Percentiles rank a stretch among this genome's conserved stretches.
These are phyloP conservation scores for Mola mola DNA, from an alignment of 2,113 vertebrate species.

Conservation along the genomic window DNA sequence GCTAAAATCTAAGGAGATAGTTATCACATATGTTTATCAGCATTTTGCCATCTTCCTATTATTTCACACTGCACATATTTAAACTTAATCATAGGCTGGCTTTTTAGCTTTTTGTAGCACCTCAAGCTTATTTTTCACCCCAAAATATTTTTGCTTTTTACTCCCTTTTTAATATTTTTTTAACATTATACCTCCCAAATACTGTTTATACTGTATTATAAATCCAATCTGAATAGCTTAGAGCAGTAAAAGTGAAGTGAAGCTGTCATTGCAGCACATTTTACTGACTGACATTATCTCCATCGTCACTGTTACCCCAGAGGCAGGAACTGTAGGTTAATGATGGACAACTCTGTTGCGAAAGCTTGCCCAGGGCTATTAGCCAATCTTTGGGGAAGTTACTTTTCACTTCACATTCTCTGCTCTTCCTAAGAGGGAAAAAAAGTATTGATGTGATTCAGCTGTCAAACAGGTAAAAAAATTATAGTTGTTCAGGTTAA, in stretches of 20 bases:
- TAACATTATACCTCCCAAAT: too few species aligned
- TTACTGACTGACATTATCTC: slow-evolving; percentile 51
- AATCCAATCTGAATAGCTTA: slow-evolving; percentile 1
- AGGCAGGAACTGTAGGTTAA: slow-evolving; percentile 46
- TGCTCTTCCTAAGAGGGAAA: slow-evolving; percentile 10
- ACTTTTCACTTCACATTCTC: slow-evolving; percentile 41
- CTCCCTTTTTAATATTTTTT: too few species aligned
- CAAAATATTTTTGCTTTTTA: too few species aligned
- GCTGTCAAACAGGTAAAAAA: slow-evolving; percentile 44
- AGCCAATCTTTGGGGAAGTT: slow-evolving; percentile 60
- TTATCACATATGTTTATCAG: neutral
- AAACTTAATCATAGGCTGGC: too few species aligned
- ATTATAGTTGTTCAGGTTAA: slow-evolving; percentile 36
- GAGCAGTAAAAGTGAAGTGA: slow-evolving; percentile 17
- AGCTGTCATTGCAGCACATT: slow-evolving; percentile 49
- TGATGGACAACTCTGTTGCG: slow-evolving; percentile 65
- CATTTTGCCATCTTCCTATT: too few species aligned
- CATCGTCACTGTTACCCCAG: slow-evolving; percentile 53
- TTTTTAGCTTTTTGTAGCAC: too few species aligned
- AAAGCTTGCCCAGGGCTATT: slow-evolving; percentile 58
- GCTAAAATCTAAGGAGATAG: neutral
- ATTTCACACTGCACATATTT: too few species aligned
- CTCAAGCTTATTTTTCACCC: too few species aligned
- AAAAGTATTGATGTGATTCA: slow-evolving; percentile 47
- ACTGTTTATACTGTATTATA: too few species aligned